Percentiles rank a stretch among this genome's conserved stretches.
These are phyloP conservation scores for Guaruba guarouba DNA, from an alignment of 2,113 vertebrate species.

Conservation along the genomic window DNA sequence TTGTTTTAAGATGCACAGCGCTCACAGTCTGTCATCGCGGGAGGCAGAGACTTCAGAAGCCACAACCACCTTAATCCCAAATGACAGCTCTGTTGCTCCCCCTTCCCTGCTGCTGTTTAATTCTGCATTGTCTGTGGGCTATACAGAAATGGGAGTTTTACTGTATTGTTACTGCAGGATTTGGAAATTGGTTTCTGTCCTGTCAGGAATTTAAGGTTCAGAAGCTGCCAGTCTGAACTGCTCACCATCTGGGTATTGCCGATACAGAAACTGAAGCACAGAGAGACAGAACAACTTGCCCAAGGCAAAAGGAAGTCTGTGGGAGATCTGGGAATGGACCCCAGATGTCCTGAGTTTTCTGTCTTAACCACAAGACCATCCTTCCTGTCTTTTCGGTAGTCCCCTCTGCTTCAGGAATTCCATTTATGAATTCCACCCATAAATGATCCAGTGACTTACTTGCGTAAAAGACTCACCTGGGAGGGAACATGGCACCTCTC, in stretches of 20 bases:
- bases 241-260: background rate
- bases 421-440: background rate
- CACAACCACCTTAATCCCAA: background rate
- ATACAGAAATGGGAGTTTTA: background rate
- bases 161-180: background rate
- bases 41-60: background rate
- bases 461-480: background rate
- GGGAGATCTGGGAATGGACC: constrained; percentile 58
- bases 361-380: constrained; percentile 54
- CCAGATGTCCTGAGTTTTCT: constrained; percentile 54
- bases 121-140: background rate
- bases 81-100: background rate
- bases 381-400: constrained; percentile 58
- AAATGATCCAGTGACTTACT: background rate
- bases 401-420: constrained; percentile 54
- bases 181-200: background rate
- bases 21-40: background rate
- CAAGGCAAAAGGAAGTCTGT: constrained; percentile 57
- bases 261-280: constrained; percentile 57
- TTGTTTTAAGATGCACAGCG: background rate
- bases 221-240: background rate
- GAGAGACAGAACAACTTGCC: constrained; percentile 15
- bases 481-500: background rate
- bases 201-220: background rate
- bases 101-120: background rate